Evolutionary conservation across 2,797 vertebrate genomes (phyloP), one percentile per base, ranked within the genome.

Genomic region (Enteromius afrohamiltoni): DNA sequence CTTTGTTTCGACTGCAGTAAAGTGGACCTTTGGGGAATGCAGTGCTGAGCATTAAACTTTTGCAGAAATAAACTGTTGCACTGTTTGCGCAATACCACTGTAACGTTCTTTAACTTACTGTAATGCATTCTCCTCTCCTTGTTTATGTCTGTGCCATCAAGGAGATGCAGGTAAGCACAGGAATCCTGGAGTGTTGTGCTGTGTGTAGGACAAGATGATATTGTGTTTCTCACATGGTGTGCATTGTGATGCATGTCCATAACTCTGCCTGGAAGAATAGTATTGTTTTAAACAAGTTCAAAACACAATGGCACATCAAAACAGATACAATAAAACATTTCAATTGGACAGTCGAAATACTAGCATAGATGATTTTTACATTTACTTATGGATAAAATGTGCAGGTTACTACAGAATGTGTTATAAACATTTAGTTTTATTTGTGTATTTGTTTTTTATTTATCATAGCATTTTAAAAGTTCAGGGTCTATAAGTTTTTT

Each of bases 101-200:
- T 45, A 77, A 55, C 34, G 10, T 68, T 76, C 16, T 69, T 67
- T 76, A 87, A 73, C 88, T 85, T 62, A 91, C 51, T 90, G 83
- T 94, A 90, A 93, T 89, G 62, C 70, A 68, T 69, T 89, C 90
- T 92, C 86, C 88, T 90, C 84, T 90, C 85, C 92, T 83, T 93
- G 83, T 91, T 88, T 91, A 90, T 90, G 87, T 91, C 87, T 90
- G 87, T 89, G 88, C 93, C 83, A 81, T 91, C 90, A 87, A 95
- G 95, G 95, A 95, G 90, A 88, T 95, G 58, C 94, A 94, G 94
- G 95, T 95, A 92, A 92, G 93, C 91, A 88, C 89, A 88, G 89
- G 79, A 65, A 70, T 81, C 83, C 70, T 86, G 60, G 77, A 83
- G 79, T 87, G 86, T 84, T 86, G 86, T 90, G 88, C 31, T 89